A percentile compares a stretch with the other conserved stretches of the same genome.
Conservation (phyloP, 2,888 invertebrate species). For the Xanthorhoe spadicearia region DNA sequence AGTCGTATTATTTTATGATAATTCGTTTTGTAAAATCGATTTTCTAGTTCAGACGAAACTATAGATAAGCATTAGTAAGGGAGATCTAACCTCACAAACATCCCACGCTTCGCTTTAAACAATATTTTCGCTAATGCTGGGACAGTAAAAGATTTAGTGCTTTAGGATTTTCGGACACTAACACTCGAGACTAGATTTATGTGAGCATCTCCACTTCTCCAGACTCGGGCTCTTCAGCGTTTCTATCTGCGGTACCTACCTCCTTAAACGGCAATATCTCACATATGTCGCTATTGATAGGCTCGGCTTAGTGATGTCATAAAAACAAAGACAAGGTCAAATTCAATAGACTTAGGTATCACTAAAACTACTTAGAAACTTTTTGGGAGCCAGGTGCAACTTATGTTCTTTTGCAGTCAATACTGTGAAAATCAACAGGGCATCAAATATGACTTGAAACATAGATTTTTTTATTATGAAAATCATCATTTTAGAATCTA, state of each 20-base stretch:
- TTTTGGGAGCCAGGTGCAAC: not conserved
- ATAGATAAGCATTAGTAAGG: conserved; percentile 1
- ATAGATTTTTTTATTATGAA: not conserved
- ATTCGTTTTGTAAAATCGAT: not conserved
- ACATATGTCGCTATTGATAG: conserved; percentile 42
- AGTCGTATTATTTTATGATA: not conserved
- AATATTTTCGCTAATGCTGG: conserved; percentile 46
- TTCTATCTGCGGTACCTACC: conserved; percentile 42
- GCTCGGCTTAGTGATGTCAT: conserved; percentile 40
- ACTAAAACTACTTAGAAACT: not conserved
- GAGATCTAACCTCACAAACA: conserved; percentile 3
- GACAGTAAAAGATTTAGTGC: conserved; percentile 60
- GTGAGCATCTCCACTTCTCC: conserved; percentile 53
- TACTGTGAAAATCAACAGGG: not conserved
- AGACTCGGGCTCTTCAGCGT: conserved; percentile 52
- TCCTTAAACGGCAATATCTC: conserved; percentile 26
- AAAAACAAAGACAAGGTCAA: conserved; percentile 10
- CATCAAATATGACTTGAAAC: no score
- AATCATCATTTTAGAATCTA: not conserved
- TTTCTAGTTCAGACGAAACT: not conserved
- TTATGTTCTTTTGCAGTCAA: not conserved
- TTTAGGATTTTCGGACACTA: conserved; percentile 51
- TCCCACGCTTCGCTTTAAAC: conserved; percentile 7
- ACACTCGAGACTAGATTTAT: conserved; percentile 66
- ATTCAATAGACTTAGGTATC: not conserved